These are phyloP conservation scores for Remorina albescens DNA, from an alignment of 2,797 vertebrate species.

Conservation along the genomic window DNA sequence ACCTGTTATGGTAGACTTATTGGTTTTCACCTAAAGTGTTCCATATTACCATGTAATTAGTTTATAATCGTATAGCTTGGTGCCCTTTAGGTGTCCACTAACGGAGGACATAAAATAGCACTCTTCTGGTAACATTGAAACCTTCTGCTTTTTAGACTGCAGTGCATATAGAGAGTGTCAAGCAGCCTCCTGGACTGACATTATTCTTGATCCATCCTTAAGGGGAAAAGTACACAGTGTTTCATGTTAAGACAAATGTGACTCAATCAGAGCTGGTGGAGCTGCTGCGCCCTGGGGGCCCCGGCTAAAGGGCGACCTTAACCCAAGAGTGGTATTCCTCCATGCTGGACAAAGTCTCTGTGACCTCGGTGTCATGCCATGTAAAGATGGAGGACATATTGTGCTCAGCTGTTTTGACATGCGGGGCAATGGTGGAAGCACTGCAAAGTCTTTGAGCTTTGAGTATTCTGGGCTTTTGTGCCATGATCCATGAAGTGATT, in stretches of 20 bases:
- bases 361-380: constrained; percentile 37
- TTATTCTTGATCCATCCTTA: constrained; percentile 14
- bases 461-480: constrained; percentile 69
- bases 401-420: constrained; percentile 68
- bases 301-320: constrained; percentile 24
- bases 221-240: constrained; percentile 8
- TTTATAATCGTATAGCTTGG: constrained; percentile 69
- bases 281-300: constrained; percentile 11
- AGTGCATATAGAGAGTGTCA: constrained; percentile 29
- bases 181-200: constrained; percentile 11
- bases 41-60: constrained; percentile 81
- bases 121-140: constrained; percentile 65
- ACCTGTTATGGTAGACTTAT: constrained; percentile 80
- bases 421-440: constrained; percentile 62
- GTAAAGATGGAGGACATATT: constrained; percentile 60
- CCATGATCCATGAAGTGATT: constrained; percentile 79
- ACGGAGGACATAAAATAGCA: constrained; percentile 65
- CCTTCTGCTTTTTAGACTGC: constrained; percentile 43
- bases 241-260: constrained; percentile 36
- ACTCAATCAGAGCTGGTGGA: constrained; percentile 24
- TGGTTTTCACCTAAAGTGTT: constrained; percentile 86
- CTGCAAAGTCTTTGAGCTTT: constrained; percentile 59
- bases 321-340: constrained; percentile 37
- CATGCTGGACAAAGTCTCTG: constrained; percentile 10
- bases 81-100: constrained; percentile 77